phyloP scores from a whole-genome alignment of 2,797 vertebrate genomes.

The Alca torda region DNA sequence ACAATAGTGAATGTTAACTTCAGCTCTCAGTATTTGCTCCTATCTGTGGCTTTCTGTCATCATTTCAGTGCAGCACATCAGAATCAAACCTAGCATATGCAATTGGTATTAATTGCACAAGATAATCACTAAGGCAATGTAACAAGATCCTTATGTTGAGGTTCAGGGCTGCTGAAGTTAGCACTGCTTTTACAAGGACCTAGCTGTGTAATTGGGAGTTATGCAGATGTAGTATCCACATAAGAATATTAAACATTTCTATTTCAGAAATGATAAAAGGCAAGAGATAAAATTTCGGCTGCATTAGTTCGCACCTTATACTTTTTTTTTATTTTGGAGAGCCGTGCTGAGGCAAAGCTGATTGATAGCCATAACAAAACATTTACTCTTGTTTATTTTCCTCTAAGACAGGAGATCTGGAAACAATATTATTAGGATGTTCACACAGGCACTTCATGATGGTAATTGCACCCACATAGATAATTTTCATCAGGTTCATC shows the following conservation, averaged over 20 bases:
- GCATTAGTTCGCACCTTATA: neutral
- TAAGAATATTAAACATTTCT: neutral
- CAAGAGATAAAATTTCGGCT: neutral
- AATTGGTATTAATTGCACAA: neutral
- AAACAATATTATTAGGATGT: neutral
- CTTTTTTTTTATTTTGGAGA: neutral
- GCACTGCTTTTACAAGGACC: neutral
- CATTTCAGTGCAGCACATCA: neutral
- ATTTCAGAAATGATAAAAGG: neutral
- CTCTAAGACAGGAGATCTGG: neutral
- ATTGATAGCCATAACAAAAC: neutral
- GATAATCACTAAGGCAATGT: neutral
- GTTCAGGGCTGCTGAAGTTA: neutral
- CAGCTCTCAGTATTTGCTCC: neutral
- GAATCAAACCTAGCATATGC: neutral
- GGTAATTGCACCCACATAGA: neutral
- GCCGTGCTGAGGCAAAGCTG: neutral
- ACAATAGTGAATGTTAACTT: neutral
- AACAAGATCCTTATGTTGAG: neutral
- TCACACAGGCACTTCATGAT: neutral
- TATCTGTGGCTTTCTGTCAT: neutral
- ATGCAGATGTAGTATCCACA: neutral
- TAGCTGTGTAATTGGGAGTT: neutral
- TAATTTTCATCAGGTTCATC: neutral
- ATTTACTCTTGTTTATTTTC: neutral